A percentile compares a stretch with the other conserved stretches of the same genome.
Evolutionary conservation across 2,113 vertebrate species (phyloP).

Genomic region (Tragelaphus strepsiceros): DNA sequence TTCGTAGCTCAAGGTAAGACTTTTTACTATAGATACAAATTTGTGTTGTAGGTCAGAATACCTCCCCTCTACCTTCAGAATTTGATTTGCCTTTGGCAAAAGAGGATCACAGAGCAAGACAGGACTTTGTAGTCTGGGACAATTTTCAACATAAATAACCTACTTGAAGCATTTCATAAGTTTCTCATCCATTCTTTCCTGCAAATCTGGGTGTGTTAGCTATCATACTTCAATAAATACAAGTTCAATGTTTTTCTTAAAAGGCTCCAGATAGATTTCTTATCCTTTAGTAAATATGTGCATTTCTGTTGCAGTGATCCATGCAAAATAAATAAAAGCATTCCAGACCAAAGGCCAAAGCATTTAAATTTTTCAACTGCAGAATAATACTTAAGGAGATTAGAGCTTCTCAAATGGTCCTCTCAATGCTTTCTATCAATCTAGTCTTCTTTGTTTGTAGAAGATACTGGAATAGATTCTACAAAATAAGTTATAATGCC

Average conservation of each 20-base stretch:
- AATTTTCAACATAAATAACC: constrained; percentile 40
- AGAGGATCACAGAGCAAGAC: constrained; percentile 9
- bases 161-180: constrained; percentile 15
- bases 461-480: background rate
- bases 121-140: constrained; percentile 1
- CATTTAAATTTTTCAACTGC: background rate
- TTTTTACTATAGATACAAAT: constrained; percentile 37
- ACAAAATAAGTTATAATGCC: background rate
- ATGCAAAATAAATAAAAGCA: background rate
- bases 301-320: background rate
- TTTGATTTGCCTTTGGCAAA: constrained; percentile 39
- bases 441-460: background rate
- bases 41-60: constrained; percentile 8
- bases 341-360: background rate
- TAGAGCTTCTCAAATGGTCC: background rate
- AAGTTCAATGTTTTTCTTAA: background rate
- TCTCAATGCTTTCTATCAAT: background rate
- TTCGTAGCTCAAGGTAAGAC: constrained; percentile 3
- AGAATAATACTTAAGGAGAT: background rate
- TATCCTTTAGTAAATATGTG: background rate
- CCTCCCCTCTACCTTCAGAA: background rate
- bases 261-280: background rate
- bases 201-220: background rate
- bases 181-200: background rate
- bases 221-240: background rate